These are phyloP conservation scores for Myotis pilosus DNA, from an alignment of 2,797 vertebrate species.

Conservation along the genomic window DNA sequence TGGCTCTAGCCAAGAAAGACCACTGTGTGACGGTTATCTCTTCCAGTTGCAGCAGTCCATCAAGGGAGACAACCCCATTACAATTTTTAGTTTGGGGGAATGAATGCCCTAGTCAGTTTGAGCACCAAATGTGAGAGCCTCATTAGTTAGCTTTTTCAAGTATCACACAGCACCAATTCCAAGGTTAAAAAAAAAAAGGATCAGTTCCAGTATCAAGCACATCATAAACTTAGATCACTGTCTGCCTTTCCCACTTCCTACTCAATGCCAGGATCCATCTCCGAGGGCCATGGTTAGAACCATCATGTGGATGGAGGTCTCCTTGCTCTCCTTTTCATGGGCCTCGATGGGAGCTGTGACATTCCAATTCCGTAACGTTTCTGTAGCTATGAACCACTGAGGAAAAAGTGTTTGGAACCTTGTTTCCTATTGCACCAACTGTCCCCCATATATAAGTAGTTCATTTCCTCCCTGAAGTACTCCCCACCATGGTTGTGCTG, in stretches of 20 bases:
- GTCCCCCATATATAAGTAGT: not conserved
- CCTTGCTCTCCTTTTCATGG: not conserved
- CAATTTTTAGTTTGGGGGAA: not conserved
- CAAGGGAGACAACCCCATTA: not conserved
- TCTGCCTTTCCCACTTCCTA: not conserved
- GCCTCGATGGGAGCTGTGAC: not conserved
- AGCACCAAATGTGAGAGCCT: not conserved
- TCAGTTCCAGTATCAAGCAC: not conserved
- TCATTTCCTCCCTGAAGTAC: not conserved
- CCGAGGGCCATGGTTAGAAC: fast-evolving
- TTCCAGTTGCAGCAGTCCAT: not conserved
- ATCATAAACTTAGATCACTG: not conserved
- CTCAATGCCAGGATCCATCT: not conserved
- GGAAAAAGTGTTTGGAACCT: not conserved
- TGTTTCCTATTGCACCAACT: not conserved
- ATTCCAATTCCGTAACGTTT: not conserved
- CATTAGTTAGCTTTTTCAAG: not conserved
- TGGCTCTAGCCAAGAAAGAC: not conserved
- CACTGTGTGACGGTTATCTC: not conserved
- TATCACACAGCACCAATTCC: not conserved
- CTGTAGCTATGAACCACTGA: not conserved
- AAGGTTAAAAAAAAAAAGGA: not conserved
- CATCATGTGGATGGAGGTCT: fast-evolving
- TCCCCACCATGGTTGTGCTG: not conserved
- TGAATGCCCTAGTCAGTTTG: not conserved